Evolutionary conservation across 2,797 vertebrate genomes (phyloP), one percentile per base, ranked within the genome.

Genomic region (Platalea minor): DNA sequence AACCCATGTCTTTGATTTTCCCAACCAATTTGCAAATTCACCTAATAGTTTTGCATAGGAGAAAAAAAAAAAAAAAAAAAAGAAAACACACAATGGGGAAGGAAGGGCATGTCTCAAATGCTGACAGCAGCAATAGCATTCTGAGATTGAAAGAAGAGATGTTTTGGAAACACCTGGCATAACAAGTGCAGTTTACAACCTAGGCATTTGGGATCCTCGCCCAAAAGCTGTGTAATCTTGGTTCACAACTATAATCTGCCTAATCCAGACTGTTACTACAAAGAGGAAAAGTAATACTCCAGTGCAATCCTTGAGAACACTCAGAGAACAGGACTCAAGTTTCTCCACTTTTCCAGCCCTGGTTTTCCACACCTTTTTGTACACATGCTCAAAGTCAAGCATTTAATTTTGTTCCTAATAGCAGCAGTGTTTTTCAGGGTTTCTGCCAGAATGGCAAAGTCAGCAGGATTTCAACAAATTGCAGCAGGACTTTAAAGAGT

Each of bases 101-200:
- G 19, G 4, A 3, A 2, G 17, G 12, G 5, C 18, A 18, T 0
- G 0, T 60, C 21, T 85, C 35, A 85, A 78, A 54, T 50, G 35
- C 39, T 73, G 67, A 60, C 60, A 68, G 28, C 53, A 80, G 43
- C 23, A 65, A 46, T 6, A 61, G 7, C 15, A 11, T 43, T 59
- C 29, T 3, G 9, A 73, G 26, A 37, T 4, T 17, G 13, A 79
- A 90, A 83, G 20, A 76, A 61, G 14, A 68, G 10, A 56, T 7
- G 12, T 31, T 78, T 76, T 65, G 20, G 31, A 91, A 88, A 73
- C 12, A 29, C 1, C 23, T 64, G 7, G 4, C 59, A 37, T 31
- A 50, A 59, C 0, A 3, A 60, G 6, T 18, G 46, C 2, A 43
- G 31, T 48, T 70, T n/a, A 54, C 25, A 70, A 9, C 8, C 5